A percentile compares a stretch with the other conserved stretches of the same genome.
phyloP scores from a whole-genome alignment of 2,888 invertebrate genomes.

The Leptinotarsa juncta region DNA sequence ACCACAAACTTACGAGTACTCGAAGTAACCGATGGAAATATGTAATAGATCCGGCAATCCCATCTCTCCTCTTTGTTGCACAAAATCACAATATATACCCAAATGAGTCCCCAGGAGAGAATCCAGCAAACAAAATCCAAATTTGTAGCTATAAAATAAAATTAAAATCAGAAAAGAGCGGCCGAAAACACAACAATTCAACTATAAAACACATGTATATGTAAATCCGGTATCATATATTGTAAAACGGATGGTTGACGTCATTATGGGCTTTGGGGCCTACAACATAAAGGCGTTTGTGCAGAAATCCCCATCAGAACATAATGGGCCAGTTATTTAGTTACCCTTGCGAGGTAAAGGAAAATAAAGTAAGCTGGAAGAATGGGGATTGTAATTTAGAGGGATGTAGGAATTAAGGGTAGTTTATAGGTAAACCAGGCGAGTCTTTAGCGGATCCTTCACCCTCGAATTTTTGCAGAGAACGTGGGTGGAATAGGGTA shows the following conservation, averaged over 20 bases:
- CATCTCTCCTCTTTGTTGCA: slow-evolving; percentile 16
- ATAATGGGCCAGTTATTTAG: slow-evolving; percentile 68
- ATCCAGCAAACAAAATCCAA: slow-evolving; percentile 42
- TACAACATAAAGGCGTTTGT: slow-evolving; percentile 48
- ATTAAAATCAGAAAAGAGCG: slow-evolving; percentile 61
- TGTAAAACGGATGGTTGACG: slow-evolving; percentile 58
- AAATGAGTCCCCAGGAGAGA: slow-evolving; percentile 45
- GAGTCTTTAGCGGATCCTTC: slow-evolving; percentile 63
- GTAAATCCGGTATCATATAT: slow-evolving; percentile 64
- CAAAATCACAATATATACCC: slow-evolving; percentile 41
- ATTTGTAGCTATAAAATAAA: slow-evolving; percentile 57
- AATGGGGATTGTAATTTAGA: slow-evolving; percentile 69
- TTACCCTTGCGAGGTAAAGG: slow-evolving; percentile 63
- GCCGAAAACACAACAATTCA: slow-evolving; percentile 60
- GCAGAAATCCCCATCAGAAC: slow-evolving; percentile 58
- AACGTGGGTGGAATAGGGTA: neutral
- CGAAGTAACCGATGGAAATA: neutral
- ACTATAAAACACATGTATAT: slow-evolving; percentile 65
- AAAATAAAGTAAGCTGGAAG: slow-evolving; percentile 67
- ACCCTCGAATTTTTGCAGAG: slow-evolving; percentile 46
- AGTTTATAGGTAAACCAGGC: slow-evolving; percentile 68
- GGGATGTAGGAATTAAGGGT: slow-evolving; percentile 69
- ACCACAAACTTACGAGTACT: neutral
- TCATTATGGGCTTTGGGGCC: slow-evolving; percentile 47
- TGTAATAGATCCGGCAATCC: slow-evolving; percentile 17